Percentiles rank a stretch among this genome's conserved stretches.
phyloP scores from a whole-genome alignment of 2,113 vertebrate genomes.

The Haemorhous mexicanus region DNA sequence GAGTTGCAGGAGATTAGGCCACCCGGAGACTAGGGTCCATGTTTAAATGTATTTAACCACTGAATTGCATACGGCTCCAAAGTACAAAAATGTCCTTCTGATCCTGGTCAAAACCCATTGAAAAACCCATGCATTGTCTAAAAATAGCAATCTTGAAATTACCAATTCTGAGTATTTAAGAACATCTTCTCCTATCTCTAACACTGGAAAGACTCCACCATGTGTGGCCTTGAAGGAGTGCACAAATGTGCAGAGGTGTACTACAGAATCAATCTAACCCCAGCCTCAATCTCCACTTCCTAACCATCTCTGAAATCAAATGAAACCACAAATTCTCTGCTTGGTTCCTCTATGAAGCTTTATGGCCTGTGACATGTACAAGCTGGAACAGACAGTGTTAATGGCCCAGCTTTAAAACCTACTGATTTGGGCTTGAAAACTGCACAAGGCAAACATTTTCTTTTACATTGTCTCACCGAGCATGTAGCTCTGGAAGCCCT shows the following conservation, averaged over 20 bases:
- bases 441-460: neutral
- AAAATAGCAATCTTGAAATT: neutral
- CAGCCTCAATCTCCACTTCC: neutral
- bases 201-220: neutral
- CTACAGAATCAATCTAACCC: neutral
- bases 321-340: neutral
- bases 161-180: neutral
- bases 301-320: neutral
- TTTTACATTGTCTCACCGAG: neutral
- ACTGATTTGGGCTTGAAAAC: neutral
- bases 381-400: neutral
- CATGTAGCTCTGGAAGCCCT: neutral
- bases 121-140: neutral
- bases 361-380: neutral
- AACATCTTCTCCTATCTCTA: neutral
- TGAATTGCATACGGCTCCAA: neutral
- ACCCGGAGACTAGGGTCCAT: neutral
- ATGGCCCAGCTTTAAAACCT: neutral
- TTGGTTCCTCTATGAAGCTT: neutral
- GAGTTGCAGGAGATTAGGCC: neutral
- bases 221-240: neutral
- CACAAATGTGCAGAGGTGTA: accelerated
- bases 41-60: neutral
- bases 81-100: neutral
- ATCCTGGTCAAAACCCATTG: neutral